A percentile compares a stretch with the other conserved stretches of the same genome.
Evolutionary conservation across 2,113 vertebrate species (phyloP).

Genomic region (Tautogolabrus adspersus): DNA sequence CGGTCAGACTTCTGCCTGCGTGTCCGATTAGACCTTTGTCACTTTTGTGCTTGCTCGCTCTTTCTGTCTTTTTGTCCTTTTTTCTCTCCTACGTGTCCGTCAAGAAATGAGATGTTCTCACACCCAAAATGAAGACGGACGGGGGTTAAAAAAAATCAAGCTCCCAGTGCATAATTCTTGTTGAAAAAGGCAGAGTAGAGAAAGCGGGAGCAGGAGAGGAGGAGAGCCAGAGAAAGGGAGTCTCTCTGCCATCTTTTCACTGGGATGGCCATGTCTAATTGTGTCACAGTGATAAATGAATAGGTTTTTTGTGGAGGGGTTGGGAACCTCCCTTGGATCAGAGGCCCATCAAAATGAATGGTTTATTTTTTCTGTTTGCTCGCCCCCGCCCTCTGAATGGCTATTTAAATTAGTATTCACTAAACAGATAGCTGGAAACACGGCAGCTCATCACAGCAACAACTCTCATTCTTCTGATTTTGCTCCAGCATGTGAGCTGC

Average conservation of each 20-base stretch:
- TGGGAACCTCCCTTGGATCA: slow-evolving; percentile 70
- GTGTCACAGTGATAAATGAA: slow-evolving; percentile 81
- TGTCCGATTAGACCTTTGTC: slow-evolving; percentile 75
- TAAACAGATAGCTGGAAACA: slow-evolving; percentile 35
- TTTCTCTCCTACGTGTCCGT: slow-evolving; percentile 57
- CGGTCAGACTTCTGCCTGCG: slow-evolving; percentile 67
- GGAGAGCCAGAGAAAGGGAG: slow-evolving; percentile 60
- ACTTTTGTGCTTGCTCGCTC: slow-evolving; percentile 46
- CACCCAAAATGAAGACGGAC: slow-evolving; percentile 58
- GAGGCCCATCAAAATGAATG: slow-evolving; percentile 76
- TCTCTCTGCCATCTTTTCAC: slow-evolving; percentile 74
- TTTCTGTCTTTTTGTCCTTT: slow-evolving; percentile 67
- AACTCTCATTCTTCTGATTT: neutral
- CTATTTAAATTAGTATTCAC: slow-evolving; percentile 66
- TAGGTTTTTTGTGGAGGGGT: slow-evolving; percentile 75
- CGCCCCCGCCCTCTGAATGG: slow-evolving; percentile 42
- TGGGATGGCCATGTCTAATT: slow-evolving; percentile 82
- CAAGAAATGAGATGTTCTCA: slow-evolving; percentile 73
- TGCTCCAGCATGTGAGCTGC: neutral
- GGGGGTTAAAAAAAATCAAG: slow-evolving; percentile 37
- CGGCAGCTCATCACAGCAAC: slow-evolving; percentile 28
- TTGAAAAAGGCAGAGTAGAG: slow-evolving; percentile 61
- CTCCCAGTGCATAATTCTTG: slow-evolving; percentile 70
- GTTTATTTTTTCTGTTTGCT: slow-evolving; percentile 67
- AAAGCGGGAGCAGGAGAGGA: slow-evolving; percentile 51